Conservation (phyloP, 1,140 invertebrate genomes). For the Diploscapter pachys region DNA sequence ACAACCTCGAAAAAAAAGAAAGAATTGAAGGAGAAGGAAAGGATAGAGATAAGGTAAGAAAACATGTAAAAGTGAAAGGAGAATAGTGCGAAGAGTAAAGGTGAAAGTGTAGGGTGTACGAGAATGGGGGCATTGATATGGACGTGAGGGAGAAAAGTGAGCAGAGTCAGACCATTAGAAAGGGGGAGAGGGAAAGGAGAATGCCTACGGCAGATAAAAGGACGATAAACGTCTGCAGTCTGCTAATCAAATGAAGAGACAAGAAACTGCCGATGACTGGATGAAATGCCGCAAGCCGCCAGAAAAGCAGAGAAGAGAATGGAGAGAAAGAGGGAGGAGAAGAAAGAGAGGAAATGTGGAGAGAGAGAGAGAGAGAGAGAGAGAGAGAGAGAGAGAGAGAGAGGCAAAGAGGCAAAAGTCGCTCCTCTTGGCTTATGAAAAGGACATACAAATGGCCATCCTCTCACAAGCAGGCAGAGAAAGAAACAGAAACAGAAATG, state of each 20-base stretch:
- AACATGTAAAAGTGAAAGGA: background rate
- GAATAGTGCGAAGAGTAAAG: background rate
- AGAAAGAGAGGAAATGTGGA: background rate
- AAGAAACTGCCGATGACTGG: background rate
- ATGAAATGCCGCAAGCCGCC: background rate
- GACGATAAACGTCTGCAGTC: background rate
- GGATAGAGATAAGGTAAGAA: too few species aligned
- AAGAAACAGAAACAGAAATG: too few species aligned
- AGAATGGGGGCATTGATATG: background rate
- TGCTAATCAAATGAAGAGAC: too few species aligned
- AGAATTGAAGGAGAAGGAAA: background rate
- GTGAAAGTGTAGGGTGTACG: background rate
- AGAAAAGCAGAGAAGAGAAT: background rate
- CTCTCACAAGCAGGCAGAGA: too few species aligned
- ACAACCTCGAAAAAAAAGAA: background rate
- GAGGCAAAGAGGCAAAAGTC: constrained; percentile 1
- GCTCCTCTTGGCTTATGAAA: background rate
- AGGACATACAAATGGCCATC: too few species aligned
- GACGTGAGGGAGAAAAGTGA: background rate
- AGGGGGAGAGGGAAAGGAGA: background rate
- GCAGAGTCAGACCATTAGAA: background rate
- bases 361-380: constrained; percentile 3
- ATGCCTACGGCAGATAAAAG: background rate
- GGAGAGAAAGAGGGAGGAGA: constrained; percentile 2
- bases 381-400: background rate